phyloP scores from a whole-genome alignment of 2,113 vertebrate genomes.

The Dendrocopos noguchii region DNA sequence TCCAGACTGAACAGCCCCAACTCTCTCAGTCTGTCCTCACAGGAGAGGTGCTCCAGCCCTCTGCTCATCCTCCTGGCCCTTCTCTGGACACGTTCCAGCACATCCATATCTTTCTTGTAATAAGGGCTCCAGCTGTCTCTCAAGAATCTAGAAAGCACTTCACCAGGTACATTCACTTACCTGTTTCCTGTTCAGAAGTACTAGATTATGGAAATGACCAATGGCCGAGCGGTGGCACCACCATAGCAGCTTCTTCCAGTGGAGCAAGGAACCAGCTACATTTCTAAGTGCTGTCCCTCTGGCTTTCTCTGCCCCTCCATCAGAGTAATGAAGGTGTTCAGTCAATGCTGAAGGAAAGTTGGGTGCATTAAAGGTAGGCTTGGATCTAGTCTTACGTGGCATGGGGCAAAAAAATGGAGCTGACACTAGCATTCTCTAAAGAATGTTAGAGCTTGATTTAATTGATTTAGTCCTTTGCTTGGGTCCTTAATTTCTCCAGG shows the following conservation, averaged over 20 bases:
- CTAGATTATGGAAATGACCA: background rate
- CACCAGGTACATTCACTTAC: background rate
- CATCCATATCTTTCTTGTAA: too few relatives aligned
- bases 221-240: too few relatives aligned
- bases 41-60: too few relatives aligned
- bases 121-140: background rate
- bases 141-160: background rate
- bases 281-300: background rate
- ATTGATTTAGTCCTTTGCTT: background rate
- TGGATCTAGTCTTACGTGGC: background rate
- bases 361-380: background rate
- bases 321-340: background rate
- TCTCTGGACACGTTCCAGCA: too few relatives aligned
- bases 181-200: background rate
- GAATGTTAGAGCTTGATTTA: background rate
- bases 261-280: background rate
- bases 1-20: too few relatives aligned
- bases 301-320: background rate
- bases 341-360: background rate
- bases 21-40: too few relatives aligned
- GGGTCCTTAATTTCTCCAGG: slow-evolving; percentile 12
- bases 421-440: background rate
- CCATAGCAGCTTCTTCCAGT: background rate
- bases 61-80: too few relatives aligned
- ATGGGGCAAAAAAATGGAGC: background rate